Evolutionary conservation across 2,113 vertebrate genomes (phyloP), one percentile per base, ranked within the genome.

Genomic region (Protomyctophum bolini): DNA sequence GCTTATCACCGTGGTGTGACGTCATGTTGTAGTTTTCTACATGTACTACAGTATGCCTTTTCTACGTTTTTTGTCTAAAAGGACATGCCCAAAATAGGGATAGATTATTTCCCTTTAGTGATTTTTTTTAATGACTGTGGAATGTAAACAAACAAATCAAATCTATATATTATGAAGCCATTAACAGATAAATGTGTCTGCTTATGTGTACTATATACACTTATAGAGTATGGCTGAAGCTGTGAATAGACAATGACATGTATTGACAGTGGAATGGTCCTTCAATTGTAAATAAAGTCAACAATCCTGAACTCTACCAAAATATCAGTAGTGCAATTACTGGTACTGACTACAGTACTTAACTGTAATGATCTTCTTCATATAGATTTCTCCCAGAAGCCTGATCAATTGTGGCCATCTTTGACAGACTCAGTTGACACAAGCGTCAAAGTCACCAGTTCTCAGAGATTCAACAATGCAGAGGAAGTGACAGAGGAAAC

Each of bases 331-430:
- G 2, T 12, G 29, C 33, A 47, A 66, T 57, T 28, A 66, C 50
- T 57, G 51, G 21, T 56, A 10, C 29, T 1, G 54, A 28, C 28
- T 70, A 58, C 21, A 21, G 21, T 21, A 21, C 12, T 68, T 50
- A 47, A 54, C 59, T 85, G 7, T 21, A 61, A 29, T 21, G 21
- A 21, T 65, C 14, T 73, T 58, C 49, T 45, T 78, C 61, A 10
- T n/a, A n/a, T 87, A 95, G 95, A 71, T 85, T 88, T 79, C 50
- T 85, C 83, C 82, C 91, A 90, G 62, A 90, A 73, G 1, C 41
- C 84, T 67, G 91, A 81, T 70, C 87, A n/a, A 41, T 90, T 91
- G 82, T 72, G 86, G 9, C 83, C 90, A 15, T 82, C 87, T 56
- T 84, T 85, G 69, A 93, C 90, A 72, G 87, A 63, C 75, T 86